These are phyloP conservation scores for Eristalis pertinax DNA, from an alignment of 2,888 invertebrate species.

Conservation along the genomic window DNA sequence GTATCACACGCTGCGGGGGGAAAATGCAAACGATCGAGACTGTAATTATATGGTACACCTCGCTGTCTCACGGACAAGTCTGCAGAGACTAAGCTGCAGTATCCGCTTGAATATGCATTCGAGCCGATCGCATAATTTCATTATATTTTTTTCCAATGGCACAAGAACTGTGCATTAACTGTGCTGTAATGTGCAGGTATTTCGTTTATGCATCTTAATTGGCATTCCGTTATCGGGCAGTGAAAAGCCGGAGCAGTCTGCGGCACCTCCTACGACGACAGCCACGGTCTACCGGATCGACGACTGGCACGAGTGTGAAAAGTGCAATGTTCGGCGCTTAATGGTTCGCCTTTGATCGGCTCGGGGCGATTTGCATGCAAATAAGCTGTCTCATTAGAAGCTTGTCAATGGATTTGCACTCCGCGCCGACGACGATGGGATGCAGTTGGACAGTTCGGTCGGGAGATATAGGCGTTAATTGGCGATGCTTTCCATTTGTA, in stretches of 20 bases:
- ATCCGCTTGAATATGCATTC: conserved; percentile 32
- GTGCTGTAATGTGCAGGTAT: conserved; percentile 21
- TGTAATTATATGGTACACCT: conserved; percentile 13
- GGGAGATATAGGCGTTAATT: neutral
- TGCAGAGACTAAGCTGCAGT: conserved; percentile 36
- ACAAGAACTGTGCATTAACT: conserved; percentile 16
- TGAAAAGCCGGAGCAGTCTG: conserved; percentile 10
- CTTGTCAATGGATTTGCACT: conserved; percentile 15
- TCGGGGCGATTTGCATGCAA: conserved; percentile 43
- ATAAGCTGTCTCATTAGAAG: conserved; percentile 54
- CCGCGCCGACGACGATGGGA: neutral
- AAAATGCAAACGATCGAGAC: neutral
- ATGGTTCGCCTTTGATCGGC: conserved; percentile 18
- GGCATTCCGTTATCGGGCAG: conserved; percentile 34
- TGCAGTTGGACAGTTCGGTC: neutral
- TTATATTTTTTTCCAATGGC: conserved; percentile 18
- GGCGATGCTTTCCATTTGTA: neutral
- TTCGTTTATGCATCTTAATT: conserved; percentile 32
- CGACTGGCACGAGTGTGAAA: conserved; percentile 39
- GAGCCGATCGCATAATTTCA: conserved; percentile 37
- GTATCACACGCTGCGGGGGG: neutral
- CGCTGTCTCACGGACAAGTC: conserved; percentile 25
- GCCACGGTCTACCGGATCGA: conserved; percentile 12
- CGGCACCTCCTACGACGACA: conserved; percentile 3
- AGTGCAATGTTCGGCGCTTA: conserved; percentile 42